A percentile compares a stretch with the other conserved stretches of the same genome.
phyloP scores from a whole-genome alignment of 1,140 invertebrate species.

The Goniozus legneri region DNA sequence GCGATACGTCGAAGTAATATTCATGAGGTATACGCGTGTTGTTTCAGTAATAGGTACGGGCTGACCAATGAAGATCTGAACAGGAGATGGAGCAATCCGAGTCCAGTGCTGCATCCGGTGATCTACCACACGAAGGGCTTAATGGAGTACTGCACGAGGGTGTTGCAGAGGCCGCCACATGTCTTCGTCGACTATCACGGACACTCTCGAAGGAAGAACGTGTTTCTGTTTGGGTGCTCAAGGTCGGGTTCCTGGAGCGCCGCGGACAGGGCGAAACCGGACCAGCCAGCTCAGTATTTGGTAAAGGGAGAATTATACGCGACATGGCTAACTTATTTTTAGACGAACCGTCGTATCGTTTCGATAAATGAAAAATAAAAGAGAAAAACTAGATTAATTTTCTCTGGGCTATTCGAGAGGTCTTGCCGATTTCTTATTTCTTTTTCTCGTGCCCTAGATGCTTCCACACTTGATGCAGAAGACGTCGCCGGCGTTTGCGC shows the following conservation, averaged over 20 bases:
- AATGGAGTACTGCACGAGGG: slow-evolving; percentile 62
- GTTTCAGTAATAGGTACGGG: slow-evolving; percentile 73
- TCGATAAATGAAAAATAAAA: no score
- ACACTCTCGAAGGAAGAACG: slow-evolving; percentile 83
- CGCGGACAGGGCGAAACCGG: slow-evolving; percentile 55
- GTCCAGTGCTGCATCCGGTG: slow-evolving; percentile 70
- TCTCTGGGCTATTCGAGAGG: no score
- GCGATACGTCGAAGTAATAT: no score
- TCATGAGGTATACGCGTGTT: no score
- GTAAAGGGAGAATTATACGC: slow-evolving; percentile 42
- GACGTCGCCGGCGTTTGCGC: slow-evolving; percentile 67
- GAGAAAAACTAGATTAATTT: no score
- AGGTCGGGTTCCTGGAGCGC: slow-evolving; percentile 63
- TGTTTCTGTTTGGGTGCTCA: slow-evolving; percentile 86
- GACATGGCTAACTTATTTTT: slow-evolving; percentile 18
- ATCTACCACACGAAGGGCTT: slow-evolving; percentile 80
- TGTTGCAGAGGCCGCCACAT: slow-evolving; percentile 61
- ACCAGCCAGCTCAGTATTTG: slow-evolving; percentile 61
- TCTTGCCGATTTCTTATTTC: no score
- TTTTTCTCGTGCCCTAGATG: no score
- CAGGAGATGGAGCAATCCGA: slow-evolving; percentile 74
- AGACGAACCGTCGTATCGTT: slow-evolving; percentile 2
- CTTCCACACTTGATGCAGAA: slow-evolving; percentile 69
- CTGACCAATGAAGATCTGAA: slow-evolving; percentile 80
- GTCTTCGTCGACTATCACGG: slow-evolving; percentile 90